Conservation (phyloP, 64 coral and sea anemone species). For the Orbicella faveolata region DNA sequence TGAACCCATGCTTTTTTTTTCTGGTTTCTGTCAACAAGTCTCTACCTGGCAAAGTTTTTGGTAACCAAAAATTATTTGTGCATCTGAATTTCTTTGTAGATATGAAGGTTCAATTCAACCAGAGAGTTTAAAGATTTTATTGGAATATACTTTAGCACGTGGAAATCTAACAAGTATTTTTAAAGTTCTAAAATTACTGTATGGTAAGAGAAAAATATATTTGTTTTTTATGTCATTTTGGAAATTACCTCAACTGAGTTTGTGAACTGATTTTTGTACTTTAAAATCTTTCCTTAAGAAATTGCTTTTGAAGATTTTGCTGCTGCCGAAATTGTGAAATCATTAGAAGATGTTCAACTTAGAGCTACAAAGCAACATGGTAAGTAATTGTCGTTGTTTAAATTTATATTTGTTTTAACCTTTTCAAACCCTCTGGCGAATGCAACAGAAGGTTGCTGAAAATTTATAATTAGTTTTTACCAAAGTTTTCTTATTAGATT, state of each 20-base stretch:
- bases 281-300: slow-evolving; percentile 29
- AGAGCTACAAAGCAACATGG: slow-evolving; percentile 80
- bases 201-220: slow-evolving; percentile 56
- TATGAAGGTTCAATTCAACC: slow-evolving; percentile 72
- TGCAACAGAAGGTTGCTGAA: neutral
- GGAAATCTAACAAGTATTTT: slow-evolving; percentile 97
- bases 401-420: too few species aligned
- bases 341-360: slow-evolving; percentile 82
- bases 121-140: slow-evolving; percentile 89
- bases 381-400: neutral
- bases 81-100: slow-evolving; percentile 42
- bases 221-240: neutral
- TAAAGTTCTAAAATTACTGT: slow-evolving; percentile 92
- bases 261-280: neutral
- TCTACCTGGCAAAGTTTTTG: too few species aligned
- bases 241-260: too few species aligned
- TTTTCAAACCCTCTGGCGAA: neutral
- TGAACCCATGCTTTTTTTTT: too few species aligned
- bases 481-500: too few species aligned
- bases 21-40: too few species aligned
- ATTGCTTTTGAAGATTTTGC: slow-evolving; percentile 73
- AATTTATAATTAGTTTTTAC: too few species aligned
- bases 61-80: neutral
- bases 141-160: slow-evolving; percentile 90
- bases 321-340: slow-evolving; percentile 52